These are phyloP conservation scores for Uloborus diversus DNA, from an alignment of 1,140 invertebrate species.

Conservation along the genomic window DNA sequence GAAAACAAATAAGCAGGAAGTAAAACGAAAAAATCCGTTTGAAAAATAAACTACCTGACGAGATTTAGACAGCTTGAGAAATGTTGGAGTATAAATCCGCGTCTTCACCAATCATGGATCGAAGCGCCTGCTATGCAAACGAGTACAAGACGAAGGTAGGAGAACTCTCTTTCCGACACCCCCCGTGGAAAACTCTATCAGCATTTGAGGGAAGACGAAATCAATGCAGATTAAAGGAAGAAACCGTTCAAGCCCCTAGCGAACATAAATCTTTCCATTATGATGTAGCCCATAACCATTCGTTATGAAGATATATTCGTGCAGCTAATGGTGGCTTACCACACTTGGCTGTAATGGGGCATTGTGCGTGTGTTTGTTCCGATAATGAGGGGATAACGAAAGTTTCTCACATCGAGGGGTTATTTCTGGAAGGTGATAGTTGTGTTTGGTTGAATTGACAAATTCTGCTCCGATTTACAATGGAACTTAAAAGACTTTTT, in stretches of 20 bases:
- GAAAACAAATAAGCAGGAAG: no score
- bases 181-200: slow-evolving; percentile 3
- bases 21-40: no score
- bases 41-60: no score
- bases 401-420: neutral
- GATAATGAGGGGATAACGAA: slow-evolving; percentile 12
- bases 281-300: slow-evolving; percentile 51
- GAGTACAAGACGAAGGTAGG: no score
- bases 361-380: slow-evolving; percentile 35
- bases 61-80: no score
- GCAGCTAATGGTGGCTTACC: slow-evolving; percentile 48
- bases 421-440: neutral
- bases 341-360: slow-evolving; percentile 43
- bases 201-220: slow-evolving; percentile 40
- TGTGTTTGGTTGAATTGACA: neutral
- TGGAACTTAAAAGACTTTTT: no score
- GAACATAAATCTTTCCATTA: slow-evolving; percentile 53
- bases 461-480: no score
- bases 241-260: neutral
- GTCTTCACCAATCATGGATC: no score
- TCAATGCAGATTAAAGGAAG: slow-evolving; percentile 49
- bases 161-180: neutral
- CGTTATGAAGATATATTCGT: slow-evolving; percentile 52
- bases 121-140: no score
- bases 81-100: no score